These are phyloP conservation scores for Cantharis nigra DNA, from an alignment of 2,888 invertebrate genomes.

Conservation along the genomic window DNA sequence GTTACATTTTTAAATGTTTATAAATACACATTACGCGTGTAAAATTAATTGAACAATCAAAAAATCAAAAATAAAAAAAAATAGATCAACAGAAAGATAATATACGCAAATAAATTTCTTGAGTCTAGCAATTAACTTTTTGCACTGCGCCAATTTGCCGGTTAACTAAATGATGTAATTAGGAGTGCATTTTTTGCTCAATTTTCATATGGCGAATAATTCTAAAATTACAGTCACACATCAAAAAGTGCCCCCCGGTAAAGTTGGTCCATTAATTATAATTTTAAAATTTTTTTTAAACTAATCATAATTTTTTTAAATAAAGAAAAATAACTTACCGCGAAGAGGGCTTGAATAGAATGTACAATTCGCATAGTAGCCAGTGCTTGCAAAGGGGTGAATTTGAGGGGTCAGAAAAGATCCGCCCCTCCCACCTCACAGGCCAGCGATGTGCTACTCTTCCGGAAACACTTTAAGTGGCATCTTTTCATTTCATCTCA, in stretches of 20 bases:
- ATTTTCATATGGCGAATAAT: background rate
- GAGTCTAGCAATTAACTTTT: background rate
- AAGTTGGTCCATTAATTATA: background rate
- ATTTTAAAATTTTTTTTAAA: too few relatives aligned
- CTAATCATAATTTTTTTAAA: background rate
- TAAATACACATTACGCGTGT: background rate
- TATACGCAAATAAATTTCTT: background rate
- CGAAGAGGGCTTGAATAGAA: slow-evolving; percentile 74
- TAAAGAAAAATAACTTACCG: slow-evolving; percentile 61
- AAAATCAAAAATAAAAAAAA: background rate
- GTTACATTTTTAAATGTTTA: background rate
- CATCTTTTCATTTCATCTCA: slow-evolving; percentile 22
- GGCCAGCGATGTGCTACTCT: slow-evolving; percentile 31
- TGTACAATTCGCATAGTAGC: slow-evolving; percentile 81
- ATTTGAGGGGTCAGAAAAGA: slow-evolving; percentile 51
- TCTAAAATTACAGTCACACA: background rate
- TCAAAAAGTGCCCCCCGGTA: background rate
- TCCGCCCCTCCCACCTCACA: slow-evolving; percentile 47
- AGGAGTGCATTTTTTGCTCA: background rate
- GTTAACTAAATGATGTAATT: background rate
- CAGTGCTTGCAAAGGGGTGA: slow-evolving; percentile 66
- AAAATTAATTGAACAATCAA: background rate
- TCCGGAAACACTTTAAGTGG: slow-evolving; percentile 24
- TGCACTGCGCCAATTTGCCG: background rate
- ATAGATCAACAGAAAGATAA: background rate